A percentile compares a stretch with the other conserved stretches of the same genome.
These are phyloP conservation scores for Corvus moneduloides DNA, from an alignment of 2,113 vertebrate genomes.

Conservation along the genomic window DNA sequence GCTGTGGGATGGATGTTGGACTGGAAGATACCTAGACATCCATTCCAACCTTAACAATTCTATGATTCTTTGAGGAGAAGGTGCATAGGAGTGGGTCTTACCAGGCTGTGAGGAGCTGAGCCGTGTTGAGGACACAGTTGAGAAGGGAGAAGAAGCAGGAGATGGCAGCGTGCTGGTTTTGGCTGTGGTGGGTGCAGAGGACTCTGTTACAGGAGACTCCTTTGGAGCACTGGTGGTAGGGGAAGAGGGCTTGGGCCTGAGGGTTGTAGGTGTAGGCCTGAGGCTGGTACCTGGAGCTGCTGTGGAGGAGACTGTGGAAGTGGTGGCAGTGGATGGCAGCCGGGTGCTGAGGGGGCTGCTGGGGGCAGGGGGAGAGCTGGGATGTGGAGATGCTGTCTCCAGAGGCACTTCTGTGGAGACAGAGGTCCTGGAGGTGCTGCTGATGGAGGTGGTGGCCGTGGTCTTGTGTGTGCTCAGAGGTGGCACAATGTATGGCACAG, in stretches of 20 bases:
- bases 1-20: too few species aligned
- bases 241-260: neutral
- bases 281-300: neutral
- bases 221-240: neutral
- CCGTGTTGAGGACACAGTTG: neutral
- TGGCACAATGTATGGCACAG: too few species aligned
- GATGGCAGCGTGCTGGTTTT: too few species aligned
- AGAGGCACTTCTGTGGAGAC: neutral
- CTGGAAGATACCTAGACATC: too few species aligned
- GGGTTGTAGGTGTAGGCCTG: neutral
- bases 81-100: neutral
- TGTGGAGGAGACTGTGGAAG: neutral
- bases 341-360: neutral
- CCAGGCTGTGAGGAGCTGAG: neutral
- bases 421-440: neutral
- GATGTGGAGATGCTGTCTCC: neutral
- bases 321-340: neutral
- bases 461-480: too few species aligned
- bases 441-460: fast-evolving
- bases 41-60: too few species aligned
- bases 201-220: neutral
- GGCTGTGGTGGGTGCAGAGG: too few species aligned
- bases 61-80: too few species aligned
- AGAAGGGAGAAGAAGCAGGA: neutral
- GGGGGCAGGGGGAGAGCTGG: neutral